phyloP scores from a whole-genome alignment of 2,888 invertebrate species.

The Dugesia japonica region DNA sequence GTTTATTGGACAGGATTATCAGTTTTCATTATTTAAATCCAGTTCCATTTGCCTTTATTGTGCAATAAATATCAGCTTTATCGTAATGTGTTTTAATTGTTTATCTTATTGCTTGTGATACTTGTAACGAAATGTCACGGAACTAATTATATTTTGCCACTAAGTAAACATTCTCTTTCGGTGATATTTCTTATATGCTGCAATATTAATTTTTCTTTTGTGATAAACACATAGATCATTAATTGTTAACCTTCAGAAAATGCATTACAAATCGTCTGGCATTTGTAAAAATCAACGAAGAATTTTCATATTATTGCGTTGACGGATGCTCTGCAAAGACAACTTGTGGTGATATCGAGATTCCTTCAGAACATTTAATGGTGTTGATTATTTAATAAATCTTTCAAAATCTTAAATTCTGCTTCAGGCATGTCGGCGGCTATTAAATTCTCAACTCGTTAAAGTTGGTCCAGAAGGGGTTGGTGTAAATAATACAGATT shows the following conservation, averaged over 20 bases:
- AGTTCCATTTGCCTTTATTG: no score
- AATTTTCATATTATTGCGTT: constrained; percentile 20
- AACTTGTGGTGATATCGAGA: constrained; percentile 14
- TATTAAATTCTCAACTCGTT: constrained; percentile 35
- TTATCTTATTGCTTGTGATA: no score
- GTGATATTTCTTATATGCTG: no score
- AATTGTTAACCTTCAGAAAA: background rate
- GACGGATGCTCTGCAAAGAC: constrained; percentile 2
- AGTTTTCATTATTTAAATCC: no score
- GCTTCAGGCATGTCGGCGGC: constrained; percentile 68
- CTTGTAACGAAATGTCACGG: no score
- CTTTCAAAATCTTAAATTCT: no score
- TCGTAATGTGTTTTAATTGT: background rate
- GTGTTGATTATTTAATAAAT: background rate
- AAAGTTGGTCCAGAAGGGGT: constrained; percentile 52
- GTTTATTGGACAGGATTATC: no score
- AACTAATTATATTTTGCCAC: no score
- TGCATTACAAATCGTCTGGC: background rate
- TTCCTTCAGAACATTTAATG: constrained; percentile 2
- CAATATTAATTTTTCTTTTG: background rate
- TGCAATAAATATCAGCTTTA: background rate
- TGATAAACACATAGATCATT: background rate
- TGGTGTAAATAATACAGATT: constrained; percentile 64
- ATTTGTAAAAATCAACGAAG: background rate
- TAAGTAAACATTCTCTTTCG: no score